Evolutionary conservation across 2,113 vertebrate genomes (phyloP).

Genomic region (Rhinogobius similis): DNA sequence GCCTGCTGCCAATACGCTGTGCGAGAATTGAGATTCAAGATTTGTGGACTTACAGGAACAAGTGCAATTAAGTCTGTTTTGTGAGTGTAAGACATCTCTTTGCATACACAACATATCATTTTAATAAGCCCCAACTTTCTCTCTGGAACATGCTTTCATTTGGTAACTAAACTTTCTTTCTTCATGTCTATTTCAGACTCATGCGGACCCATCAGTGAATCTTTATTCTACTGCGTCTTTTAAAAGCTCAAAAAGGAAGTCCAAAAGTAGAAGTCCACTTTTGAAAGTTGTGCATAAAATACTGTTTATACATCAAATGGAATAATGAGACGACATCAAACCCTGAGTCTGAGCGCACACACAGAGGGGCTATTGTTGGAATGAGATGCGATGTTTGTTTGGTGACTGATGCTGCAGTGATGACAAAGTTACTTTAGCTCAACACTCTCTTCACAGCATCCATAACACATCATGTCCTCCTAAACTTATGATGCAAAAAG

Average conservation of each 20-base stretch:
- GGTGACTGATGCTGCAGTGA: constrained; percentile 29
- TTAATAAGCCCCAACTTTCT: constrained; percentile 75
- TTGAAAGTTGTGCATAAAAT: constrained; percentile 54
- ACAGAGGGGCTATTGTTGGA: constrained; percentile 37
- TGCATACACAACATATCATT: constrained; percentile 75
- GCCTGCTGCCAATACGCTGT: constrained; percentile 71
- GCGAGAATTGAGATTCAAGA: constrained; percentile 69
- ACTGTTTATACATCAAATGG: constrained; percentile 57
- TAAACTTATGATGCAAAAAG: neutral
- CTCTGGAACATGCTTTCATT: constrained; percentile 60
- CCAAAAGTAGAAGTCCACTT: constrained; percentile 30
- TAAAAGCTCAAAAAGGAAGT: constrained; percentile 29
- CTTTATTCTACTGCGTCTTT: constrained; percentile 29
- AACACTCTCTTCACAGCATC: constrained; percentile 30
- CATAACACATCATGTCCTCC: constrained; percentile 46
- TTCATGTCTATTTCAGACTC: constrained; percentile 53
- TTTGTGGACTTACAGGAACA: constrained; percentile 71
- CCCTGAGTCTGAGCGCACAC: constrained; percentile 34
- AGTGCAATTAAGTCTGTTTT: constrained; percentile 78
- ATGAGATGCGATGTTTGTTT: constrained; percentile 49
- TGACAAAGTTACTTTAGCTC: constrained; percentile 37
- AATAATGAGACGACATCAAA: constrained; percentile 56
- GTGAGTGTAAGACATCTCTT: constrained; percentile 69
- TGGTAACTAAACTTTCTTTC: constrained; percentile 57
- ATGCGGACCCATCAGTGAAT: constrained; percentile 45